Percentiles rank a stretch among this genome's conserved stretches.
phyloP scores from a whole-genome alignment of 2,888 invertebrate genomes.

The Drymonia ruficornis region DNA sequence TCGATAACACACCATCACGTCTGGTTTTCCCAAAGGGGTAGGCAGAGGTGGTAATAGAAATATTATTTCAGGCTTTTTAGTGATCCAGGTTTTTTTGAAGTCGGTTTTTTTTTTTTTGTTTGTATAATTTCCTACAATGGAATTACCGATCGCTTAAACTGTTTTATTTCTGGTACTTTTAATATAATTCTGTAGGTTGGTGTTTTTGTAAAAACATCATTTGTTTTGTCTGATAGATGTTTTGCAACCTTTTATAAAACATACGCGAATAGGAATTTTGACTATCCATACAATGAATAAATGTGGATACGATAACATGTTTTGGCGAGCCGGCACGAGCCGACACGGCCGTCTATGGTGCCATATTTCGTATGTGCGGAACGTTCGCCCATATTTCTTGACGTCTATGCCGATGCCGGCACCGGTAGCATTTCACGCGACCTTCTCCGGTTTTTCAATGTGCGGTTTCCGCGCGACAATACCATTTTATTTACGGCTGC shows the following conservation, averaged over 20 bases:
- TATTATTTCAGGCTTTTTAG: too few species aligned
- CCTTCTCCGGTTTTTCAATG: constrained; percentile 73
- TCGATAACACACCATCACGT: too few species aligned
- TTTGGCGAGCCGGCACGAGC: constrained; percentile 49
- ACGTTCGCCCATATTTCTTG: constrained; percentile 70
- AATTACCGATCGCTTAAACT: too few species aligned
- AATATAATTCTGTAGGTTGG: too few species aligned
- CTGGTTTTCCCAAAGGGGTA: too few species aligned
- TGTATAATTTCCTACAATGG: too few species aligned
- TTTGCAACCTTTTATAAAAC: background rate
- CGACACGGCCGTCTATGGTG: constrained; percentile 59
- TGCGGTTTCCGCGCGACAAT: constrained; percentile 74
- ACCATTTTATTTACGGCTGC: constrained; percentile 72
- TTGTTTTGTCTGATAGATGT: too few species aligned
- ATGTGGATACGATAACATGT: constrained; percentile 25
- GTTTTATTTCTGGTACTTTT: too few species aligned
- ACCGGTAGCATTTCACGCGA: constrained; percentile 78
- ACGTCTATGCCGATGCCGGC: constrained; percentile 62
- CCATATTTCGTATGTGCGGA: constrained; percentile 69
- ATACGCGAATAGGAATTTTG: background rate
- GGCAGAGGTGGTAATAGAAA: too few species aligned
- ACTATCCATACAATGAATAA: constrained; percentile 9
- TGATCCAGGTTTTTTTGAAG: too few species aligned
- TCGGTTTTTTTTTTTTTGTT: too few species aligned
- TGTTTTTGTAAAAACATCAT: too few species aligned